Evolutionary conservation across 2,888 invertebrate genomes (phyloP).

Genomic region (Chouioia cunea): DNA sequence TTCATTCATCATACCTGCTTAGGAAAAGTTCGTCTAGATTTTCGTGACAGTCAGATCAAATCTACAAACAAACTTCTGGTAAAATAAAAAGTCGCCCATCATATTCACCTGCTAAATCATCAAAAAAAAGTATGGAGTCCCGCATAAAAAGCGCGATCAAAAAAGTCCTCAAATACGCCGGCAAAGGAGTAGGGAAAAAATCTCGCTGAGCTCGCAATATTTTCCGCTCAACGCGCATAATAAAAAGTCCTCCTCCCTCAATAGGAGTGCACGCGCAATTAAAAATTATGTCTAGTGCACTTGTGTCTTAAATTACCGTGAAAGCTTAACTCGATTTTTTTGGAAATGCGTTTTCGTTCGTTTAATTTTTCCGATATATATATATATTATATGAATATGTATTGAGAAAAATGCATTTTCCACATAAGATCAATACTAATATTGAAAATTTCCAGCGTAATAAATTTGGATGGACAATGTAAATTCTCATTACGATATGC

Average conservation of each 20-base stretch:
- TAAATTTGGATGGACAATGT: no score
- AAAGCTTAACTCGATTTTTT: conserved; percentile 7
- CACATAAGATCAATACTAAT: no score
- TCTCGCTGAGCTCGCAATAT: no score
- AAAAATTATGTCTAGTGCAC: conserved; percentile 24
- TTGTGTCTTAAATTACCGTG: neutral
- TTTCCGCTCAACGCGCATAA: conserved; percentile 4
- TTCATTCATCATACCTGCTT: no score
- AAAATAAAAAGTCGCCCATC: neutral
- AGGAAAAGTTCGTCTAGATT: no score
- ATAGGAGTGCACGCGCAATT: conserved; percentile 26
- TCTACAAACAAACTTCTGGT: neutral
- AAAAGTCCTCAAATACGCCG: neutral
- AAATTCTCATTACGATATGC: no score
- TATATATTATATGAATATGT: no score
- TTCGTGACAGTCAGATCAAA: no score
- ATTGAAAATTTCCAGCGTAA: no score
- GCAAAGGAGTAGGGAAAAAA: no score
- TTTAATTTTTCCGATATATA: neutral
- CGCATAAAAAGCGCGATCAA: neutral
- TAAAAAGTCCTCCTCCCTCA: conserved; percentile 10
- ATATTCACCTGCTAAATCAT: neutral
- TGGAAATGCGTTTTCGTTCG: neutral
- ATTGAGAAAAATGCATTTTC: no score
- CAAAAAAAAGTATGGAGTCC: neutral